Evolutionary conservation across 2,888 invertebrate genomes (phyloP), one percentile per base, ranked within the genome.

Genomic region (Sympetrum striolatum): DNA sequence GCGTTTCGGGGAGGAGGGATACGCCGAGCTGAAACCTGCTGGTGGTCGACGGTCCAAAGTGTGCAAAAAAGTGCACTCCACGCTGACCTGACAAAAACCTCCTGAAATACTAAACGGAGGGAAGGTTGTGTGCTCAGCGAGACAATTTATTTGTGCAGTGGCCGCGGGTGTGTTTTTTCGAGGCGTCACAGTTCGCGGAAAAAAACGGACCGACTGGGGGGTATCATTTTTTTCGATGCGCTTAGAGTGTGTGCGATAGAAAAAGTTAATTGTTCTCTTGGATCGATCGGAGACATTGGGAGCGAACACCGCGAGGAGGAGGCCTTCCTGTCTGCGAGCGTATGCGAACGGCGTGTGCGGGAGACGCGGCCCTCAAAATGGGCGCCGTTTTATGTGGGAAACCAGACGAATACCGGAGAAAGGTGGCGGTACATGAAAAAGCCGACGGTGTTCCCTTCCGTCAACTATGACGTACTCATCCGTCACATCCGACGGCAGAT

Each of bases 81-180:
- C 60, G 86, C 86, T 86, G 86, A 86, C 86, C 60, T 14, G 60
- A 86, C 86, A 64, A 86, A 86, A 37, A 86, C 37, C 53, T 86
- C 86, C 86, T 64, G 86, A 86, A 86, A 86, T 86, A 37, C 86
- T 86, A 86, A 86, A 86, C 86, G 86, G 37, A 86, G 22, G 60
- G 60, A 60, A 86, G 58, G 60, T 37, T 86, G 86, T 86, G 86
- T 86, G 73, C 73, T 73, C 73, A 73, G 73, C 73, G 25, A 73
- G 25, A 73, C 73, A 37, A 60, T 64, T n/a, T 86, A 25, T 25
- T 22, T 86, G 86, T 37, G 86, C 37, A 48, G 22, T 18, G 35
- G 60, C 60, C 60, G 60, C 60, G 22, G n/a, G 58, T 60, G 58
- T 31, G 25, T 64, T 58, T n/a, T 60, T 64, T 60, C 64, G n/a